Percentiles rank a stretch among this genome's conserved stretches.
Conservation (phyloP, 2,888 invertebrate species). For the Drosophila subquinaria region DNA sequence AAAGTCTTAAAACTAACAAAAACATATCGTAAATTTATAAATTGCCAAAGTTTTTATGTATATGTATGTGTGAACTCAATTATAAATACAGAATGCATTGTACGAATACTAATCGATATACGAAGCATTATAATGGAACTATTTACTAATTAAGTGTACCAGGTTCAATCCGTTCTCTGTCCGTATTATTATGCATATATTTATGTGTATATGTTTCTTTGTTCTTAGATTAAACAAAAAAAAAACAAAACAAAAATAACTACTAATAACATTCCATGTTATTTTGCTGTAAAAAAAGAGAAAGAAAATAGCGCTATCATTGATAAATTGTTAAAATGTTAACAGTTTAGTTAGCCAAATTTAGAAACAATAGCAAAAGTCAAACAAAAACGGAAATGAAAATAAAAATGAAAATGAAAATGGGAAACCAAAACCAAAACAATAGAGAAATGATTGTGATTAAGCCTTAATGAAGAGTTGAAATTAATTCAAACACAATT, state of each 20-base stretch:
- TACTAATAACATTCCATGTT: conserved; percentile 75
- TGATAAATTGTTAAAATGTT: conserved; percentile 43
- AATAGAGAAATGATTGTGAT: conserved; percentile 78
- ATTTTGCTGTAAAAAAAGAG: conserved; percentile 51
- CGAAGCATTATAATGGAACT: conserved; percentile 31
- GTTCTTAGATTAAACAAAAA: conserved; percentile 25
- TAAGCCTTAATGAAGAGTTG: conserved; percentile 66
- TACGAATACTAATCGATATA: conserved; percentile 22
- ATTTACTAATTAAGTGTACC: conserved; percentile 46
- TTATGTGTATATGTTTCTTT: conserved; percentile 26
- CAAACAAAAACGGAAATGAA: conserved; percentile 18
- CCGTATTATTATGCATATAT: conserved; percentile 32
- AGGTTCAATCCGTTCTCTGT: conserved; percentile 55
- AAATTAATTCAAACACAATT: conserved; percentile 44
- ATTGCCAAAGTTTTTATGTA: conserved; percentile 84
- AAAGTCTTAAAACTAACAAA: conserved; percentile 84
- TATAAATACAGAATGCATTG: conserved; percentile 21
- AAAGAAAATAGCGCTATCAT: conserved; percentile 14
- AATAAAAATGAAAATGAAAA: conserved; percentile 9
- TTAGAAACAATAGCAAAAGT: conserved; percentile 59
- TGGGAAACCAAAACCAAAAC: conserved; percentile 42
- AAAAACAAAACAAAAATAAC: conserved; percentile 3
- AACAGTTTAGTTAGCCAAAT: conserved; percentile 74
- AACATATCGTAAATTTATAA: conserved; percentile 85
- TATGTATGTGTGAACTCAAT: conserved; percentile 56